Percentiles rank a stretch among this genome's conserved stretches.
These are phyloP conservation scores for Chloroclysta siterata DNA, from an alignment of 2,888 invertebrate species.

Conservation along the genomic window DNA sequence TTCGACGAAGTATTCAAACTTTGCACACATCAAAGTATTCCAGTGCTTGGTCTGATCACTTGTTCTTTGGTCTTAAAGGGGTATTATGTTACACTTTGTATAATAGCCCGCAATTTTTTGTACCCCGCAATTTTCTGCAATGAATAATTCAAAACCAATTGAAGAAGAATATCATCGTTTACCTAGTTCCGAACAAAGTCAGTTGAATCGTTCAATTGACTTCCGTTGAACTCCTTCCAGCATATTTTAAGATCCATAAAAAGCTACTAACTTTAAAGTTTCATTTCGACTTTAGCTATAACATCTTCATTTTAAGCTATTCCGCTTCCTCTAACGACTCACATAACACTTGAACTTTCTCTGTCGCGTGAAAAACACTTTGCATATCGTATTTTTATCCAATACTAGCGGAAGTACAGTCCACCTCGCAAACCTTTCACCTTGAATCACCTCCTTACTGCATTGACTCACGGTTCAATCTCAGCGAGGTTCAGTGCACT, in stretches of 20 bases:
- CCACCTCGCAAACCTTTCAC: constrained; percentile 5
- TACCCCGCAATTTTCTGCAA: neutral
- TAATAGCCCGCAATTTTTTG: too few species aligned
- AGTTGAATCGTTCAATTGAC: neutral
- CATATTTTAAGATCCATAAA: constrained; percentile 13
- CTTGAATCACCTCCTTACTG: constrained; percentile 3
- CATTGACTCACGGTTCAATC: constrained; percentile 14
- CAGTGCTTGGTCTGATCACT: too few species aligned
- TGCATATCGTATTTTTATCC: constrained; percentile 28
- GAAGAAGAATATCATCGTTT: neutral
- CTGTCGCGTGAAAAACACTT: constrained; percentile 32
- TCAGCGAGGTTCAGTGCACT: constrained; percentile 5
- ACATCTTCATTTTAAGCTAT: constrained; percentile 15
- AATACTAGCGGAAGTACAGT: constrained; percentile 27
- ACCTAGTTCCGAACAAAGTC: neutral
- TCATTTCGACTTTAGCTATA: constrained; percentile 5
- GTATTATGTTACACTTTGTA: too few species aligned
- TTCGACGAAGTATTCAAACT: too few species aligned
- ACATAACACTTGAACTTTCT: constrained; percentile 21
- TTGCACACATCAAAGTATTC: too few species aligned
- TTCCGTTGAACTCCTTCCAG: constrained; percentile 12
- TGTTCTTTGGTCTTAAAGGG: too few species aligned
- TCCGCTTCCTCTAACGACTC: constrained; percentile 13
- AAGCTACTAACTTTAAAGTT: constrained; percentile 6
- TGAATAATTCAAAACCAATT: neutral